phyloP scores from a whole-genome alignment of 1,140 invertebrate genomes.

The Ephestia elutella region DNA sequence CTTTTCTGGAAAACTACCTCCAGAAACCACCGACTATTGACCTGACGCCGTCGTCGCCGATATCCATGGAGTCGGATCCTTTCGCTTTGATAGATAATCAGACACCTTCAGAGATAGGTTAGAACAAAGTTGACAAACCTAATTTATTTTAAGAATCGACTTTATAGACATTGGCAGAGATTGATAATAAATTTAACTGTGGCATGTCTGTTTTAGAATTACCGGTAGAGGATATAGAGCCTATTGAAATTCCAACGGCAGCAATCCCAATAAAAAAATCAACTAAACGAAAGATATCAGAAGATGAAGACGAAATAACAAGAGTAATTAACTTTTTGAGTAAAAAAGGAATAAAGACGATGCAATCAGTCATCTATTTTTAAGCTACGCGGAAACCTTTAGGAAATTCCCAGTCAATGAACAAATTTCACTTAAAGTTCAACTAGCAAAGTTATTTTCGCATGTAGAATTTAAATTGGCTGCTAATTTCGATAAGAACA shows the following conservation, averaged over 20 bases:
- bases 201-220: no score
- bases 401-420: slow-evolving; percentile 23
- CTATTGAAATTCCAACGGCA: neutral
- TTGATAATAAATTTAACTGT: no score
- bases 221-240: no score
- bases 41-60: neutral
- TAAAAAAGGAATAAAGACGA: slow-evolving; percentile 19
- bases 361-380: slow-evolving; percentile 24
- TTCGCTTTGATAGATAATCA: neutral
- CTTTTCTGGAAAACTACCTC: slow-evolving; percentile 22
- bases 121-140: neutral
- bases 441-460: slow-evolving; percentile 33
- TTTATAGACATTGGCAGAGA: no score
- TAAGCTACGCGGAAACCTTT: slow-evolving; percentile 31
- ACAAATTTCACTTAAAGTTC: slow-evolving; percentile 24
- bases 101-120: neutral
- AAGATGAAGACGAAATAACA: neutral
- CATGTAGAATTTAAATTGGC: slow-evolving; percentile 15
- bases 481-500: neutral
- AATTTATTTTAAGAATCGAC: no score
- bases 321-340: slow-evolving; percentile 1
- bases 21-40: neutral
- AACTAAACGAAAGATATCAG: neutral
- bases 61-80: neutral
- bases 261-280: neutral